A percentile compares a stretch with the other conserved stretches of the same genome.
Evolutionary conservation across 2,113 vertebrate genomes (phyloP).

Genomic region (Cathartes aura): DNA sequence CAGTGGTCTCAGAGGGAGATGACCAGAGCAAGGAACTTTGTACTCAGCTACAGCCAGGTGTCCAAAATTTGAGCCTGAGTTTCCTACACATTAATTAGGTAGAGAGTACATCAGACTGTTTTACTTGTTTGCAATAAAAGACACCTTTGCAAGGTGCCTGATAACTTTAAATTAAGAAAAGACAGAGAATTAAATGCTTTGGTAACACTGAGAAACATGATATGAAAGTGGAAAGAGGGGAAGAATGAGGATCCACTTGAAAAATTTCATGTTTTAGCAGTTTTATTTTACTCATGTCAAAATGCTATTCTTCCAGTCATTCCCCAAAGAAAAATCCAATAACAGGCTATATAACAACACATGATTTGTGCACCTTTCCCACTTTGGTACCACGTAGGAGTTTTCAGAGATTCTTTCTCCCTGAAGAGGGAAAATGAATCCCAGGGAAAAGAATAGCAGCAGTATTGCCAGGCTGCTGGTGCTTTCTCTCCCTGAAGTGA

Average conservation of each 20-base stretch:
- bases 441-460: no score
- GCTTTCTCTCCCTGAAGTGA: neutral
- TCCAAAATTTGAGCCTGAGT: neutral
- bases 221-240: neutral
- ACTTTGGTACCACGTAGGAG: accelerated
- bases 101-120: neutral
- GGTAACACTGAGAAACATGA: neutral
- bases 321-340: neutral
- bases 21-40: neutral
- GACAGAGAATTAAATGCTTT: neutral
- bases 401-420: neutral
- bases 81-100: neutral
- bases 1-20: neutral
- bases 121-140: neutral
- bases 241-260: neutral
- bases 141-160: neutral
- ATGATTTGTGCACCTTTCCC: neutral
- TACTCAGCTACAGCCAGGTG: neutral
- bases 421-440: neutral
- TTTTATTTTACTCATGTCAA: neutral
- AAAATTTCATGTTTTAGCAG: neutral
- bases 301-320: neutral
- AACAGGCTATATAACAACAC: neutral
- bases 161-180: neutral
- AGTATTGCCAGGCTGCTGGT: accelerated